Percentiles rank a stretch among this genome's conserved stretches.
These are phyloP conservation scores for Strix uralensis DNA, from an alignment of 2,113 vertebrate species.

Conservation along the genomic window DNA sequence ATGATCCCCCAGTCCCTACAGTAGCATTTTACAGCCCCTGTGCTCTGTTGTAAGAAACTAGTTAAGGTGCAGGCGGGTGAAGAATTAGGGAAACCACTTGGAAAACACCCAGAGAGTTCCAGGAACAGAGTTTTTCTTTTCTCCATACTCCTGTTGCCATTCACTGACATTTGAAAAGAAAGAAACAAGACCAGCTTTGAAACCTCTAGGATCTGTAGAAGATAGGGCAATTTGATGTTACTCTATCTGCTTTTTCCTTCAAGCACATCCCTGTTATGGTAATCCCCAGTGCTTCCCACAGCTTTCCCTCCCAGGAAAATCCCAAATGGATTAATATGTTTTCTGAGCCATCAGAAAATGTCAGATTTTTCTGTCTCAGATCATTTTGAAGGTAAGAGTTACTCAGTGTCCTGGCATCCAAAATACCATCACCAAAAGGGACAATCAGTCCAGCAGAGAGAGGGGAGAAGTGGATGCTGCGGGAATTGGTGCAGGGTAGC, in stretches of 20 bases:
- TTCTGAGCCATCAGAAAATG: not conserved
- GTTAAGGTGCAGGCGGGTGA: slow-evolving; percentile 27
- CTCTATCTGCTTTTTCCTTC: not conserved
- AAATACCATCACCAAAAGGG: not conserved
- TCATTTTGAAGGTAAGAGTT: not conserved
- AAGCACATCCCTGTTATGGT: not conserved
- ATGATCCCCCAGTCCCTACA: not conserved
- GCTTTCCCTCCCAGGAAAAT: not conserved
- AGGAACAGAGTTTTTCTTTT: not conserved
- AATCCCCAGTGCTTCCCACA: not conserved
- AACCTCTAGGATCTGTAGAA: not conserved
- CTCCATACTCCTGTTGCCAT: accelerated
- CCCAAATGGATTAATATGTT: not conserved
- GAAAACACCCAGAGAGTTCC: not conserved
- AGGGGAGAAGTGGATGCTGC: not conserved
- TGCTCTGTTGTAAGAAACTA: not conserved
- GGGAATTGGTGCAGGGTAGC: not conserved
- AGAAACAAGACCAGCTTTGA: not conserved
- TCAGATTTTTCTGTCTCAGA: not conserved
- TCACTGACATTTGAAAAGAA: not conserved
- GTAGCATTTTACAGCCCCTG: not conserved
- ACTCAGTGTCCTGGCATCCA: not conserved
- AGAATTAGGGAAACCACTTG: not conserved
- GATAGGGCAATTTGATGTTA: not conserved
- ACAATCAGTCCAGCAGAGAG: not conserved